Evolutionary conservation across 2,888 invertebrate species (phyloP).

Genomic region (Xanthia icteritia): DNA sequence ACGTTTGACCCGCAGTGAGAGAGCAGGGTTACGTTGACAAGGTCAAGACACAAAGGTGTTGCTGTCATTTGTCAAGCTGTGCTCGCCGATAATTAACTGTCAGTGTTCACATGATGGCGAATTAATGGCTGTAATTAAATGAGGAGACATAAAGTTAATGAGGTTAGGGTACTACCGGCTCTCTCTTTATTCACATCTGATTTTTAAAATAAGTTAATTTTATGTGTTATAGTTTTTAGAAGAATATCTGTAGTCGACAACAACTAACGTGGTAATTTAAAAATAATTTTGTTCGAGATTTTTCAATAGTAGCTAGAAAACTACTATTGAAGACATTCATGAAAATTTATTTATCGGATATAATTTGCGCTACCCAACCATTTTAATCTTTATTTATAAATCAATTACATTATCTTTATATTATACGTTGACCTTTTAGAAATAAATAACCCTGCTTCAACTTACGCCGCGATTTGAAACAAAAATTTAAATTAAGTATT

Average conservation of each 20-base stretch:
- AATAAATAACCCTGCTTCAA: conserved; percentile 44
- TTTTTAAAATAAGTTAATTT: not conserved
- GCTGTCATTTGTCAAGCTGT: conserved; percentile 70
- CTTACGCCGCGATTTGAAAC: conserved; percentile 16
- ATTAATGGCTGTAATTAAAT: conserved; percentile 70
- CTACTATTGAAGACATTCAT: not conserved
- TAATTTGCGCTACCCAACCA: conserved; percentile 11
- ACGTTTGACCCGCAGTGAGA: conserved; percentile 58
- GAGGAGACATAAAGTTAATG: conserved; percentile 46
- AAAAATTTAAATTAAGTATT: conserved; percentile 44
- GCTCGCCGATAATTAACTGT: conserved; percentile 71
- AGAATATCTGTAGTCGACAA: too few relatives aligned
- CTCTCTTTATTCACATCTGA: conserved; percentile 38
- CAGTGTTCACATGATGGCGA: conserved; percentile 66
- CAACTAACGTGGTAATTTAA: too few relatives aligned
- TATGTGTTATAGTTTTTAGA: not conserved
- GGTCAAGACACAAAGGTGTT: conserved; percentile 73
- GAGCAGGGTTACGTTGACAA: conserved; percentile 66
- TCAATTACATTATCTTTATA: conserved; percentile 25
- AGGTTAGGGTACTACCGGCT: conserved; percentile 46
- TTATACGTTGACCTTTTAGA: conserved; percentile 49
- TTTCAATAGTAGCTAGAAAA: not conserved
- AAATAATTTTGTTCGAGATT: not conserved
- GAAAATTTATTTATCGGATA: not conserved
- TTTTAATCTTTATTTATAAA: conserved; percentile 29